Percentiles rank a stretch among this genome's conserved stretches.
Conservation (phyloP, 1,140 invertebrate genomes). For the Eriosoma lanigerum region DNA sequence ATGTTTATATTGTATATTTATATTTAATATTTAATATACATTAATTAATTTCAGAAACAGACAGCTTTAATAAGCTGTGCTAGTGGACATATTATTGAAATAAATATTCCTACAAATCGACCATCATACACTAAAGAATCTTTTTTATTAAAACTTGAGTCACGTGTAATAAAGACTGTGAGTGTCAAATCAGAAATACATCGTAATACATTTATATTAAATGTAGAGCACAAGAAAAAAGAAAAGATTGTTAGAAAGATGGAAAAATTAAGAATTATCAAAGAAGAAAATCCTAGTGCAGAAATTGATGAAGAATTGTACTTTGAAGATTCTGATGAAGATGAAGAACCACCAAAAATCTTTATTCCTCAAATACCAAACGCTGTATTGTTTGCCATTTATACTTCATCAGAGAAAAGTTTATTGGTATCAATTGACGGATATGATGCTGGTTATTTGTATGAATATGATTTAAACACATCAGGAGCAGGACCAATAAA, state of each 20-base stretch:
- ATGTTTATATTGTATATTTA: no score
- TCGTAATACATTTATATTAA: slow-evolving; percentile 59
- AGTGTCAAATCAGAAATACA: slow-evolving; percentile 65
- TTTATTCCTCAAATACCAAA: slow-evolving; percentile 43
- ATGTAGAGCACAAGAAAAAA: slow-evolving; percentile 60
- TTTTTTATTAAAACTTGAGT: slow-evolving; percentile 12
- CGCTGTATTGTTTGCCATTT: slow-evolving; percentile 53
- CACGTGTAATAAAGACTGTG: slow-evolving; percentile 58
- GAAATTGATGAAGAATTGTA: slow-evolving; percentile 65
- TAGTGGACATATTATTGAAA: slow-evolving; percentile 21
- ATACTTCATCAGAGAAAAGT: slow-evolving; percentile 57
- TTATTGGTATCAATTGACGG: slow-evolving; percentile 67
- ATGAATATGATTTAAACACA: slow-evolving; percentile 63
- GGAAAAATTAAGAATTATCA: slow-evolving; percentile 62
- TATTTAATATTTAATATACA: no score
- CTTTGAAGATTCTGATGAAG: slow-evolving; percentile 54
- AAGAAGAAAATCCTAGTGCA: slow-evolving; percentile 62
- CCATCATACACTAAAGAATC: slow-evolving; percentile 7
- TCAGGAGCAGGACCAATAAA: slow-evolving; percentile 58
- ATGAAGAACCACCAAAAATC: slow-evolving; percentile 30
- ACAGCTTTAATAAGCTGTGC: slow-evolving; percentile 22
- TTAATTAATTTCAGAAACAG: slow-evolving; percentile 56
- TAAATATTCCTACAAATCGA: background rate
- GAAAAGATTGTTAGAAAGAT: slow-evolving; percentile 62
- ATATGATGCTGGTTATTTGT: slow-evolving; percentile 75